Evolutionary conservation across 2,797 vertebrate species (phyloP).

Genomic region (Sebastes glaucus): DNA sequence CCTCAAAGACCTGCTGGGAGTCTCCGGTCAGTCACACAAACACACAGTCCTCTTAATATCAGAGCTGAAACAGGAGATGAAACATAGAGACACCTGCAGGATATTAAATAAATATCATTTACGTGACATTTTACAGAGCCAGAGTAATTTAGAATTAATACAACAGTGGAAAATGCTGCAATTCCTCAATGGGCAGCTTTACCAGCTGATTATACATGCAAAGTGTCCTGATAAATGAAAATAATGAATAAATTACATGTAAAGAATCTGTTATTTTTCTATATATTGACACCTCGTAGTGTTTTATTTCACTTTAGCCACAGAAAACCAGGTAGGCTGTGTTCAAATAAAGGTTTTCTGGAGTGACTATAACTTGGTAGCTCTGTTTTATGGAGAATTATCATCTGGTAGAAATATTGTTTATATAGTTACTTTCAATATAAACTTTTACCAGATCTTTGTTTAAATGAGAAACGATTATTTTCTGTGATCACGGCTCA

Average conservation of each 20-base stretch:
- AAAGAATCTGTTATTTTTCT: background rate
- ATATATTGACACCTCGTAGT: background rate
- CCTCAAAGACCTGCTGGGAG: conserved; percentile 86
- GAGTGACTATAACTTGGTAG: no score
- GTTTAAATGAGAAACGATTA: background rate
- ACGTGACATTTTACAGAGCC: background rate
- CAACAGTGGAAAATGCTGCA: background rate
- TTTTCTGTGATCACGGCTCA: background rate
- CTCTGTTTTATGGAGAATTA: background rate
- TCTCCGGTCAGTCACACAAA: conserved; percentile 86
- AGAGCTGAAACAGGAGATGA: background rate
- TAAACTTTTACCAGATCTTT: background rate
- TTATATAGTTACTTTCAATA: background rate
- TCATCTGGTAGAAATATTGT: background rate
- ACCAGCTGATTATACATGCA: background rate
- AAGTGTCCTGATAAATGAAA: background rate
- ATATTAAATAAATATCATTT: background rate
- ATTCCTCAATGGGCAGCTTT: background rate
- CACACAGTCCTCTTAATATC: background rate
- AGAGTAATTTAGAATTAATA: background rate
- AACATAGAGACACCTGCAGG: background rate
- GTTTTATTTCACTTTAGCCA: background rate
- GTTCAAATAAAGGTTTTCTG: background rate
- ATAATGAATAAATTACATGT: background rate
- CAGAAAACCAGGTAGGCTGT: background rate